Evolutionary conservation across 92 coral and sea anemone genomes (phyloP).

Genomic region (Scolanthus callimorphus): DNA sequence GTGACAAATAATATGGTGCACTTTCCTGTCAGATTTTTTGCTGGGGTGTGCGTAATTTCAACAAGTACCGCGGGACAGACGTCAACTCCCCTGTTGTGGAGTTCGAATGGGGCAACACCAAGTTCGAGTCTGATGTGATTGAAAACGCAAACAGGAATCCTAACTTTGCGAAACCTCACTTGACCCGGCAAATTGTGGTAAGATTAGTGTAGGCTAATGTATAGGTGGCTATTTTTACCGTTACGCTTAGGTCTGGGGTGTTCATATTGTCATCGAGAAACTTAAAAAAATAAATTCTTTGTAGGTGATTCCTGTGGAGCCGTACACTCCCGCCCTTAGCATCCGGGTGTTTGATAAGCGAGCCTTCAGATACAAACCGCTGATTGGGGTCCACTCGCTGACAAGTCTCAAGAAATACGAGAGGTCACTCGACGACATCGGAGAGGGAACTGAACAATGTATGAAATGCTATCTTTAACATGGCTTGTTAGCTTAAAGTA

Average conservation of each 20-base stretch:
- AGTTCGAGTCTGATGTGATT: slow-evolving; percentile 40
- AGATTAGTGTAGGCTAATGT: slow-evolving; percentile 2
- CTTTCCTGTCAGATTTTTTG: slow-evolving; percentile 38
- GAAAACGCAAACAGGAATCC: slow-evolving; percentile 62
- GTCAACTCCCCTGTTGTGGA: slow-evolving; percentile 68
- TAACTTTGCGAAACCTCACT: slow-evolving; percentile 59
- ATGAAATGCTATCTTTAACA: no score
- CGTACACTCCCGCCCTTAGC: slow-evolving; percentile 74
- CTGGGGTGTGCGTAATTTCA: slow-evolving; percentile 89
- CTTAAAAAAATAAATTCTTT: no score
- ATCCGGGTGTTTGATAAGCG: slow-evolving; percentile 82
- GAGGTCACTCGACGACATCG: no score
- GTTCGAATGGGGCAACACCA: slow-evolving; percentile 63
- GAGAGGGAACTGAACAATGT: no score
- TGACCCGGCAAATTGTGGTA: slow-evolving; percentile 34
- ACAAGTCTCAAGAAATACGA: slow-evolving; percentile 46
- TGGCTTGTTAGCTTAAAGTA: no score
- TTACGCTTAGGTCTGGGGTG: no score
- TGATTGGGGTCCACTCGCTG: slow-evolving; percentile 70
- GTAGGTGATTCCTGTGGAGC: slow-evolving; percentile 14
- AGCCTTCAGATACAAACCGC: slow-evolving; percentile 56
- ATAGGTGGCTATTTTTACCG: not conserved
- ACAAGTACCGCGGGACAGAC: slow-evolving; percentile 29
- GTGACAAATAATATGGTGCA: not conserved
- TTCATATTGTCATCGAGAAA: no score